phyloP scores from a whole-genome alignment of 1,140 invertebrate species.

The Drosophila suzukii region DNA sequence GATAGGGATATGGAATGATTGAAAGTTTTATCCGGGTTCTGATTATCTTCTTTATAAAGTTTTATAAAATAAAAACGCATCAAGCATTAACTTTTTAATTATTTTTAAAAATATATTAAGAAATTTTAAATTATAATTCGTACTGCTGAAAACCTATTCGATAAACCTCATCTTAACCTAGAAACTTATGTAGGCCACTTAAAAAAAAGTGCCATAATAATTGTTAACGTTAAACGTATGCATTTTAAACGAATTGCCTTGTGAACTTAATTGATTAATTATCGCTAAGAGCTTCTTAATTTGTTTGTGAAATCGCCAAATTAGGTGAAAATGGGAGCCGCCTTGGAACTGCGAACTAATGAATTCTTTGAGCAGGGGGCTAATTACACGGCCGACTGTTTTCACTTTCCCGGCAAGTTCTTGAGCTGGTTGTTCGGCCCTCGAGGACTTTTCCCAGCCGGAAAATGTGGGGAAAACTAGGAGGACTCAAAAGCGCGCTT shows the following conservation, averaged over 20 bases:
- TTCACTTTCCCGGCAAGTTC: constrained; percentile 1
- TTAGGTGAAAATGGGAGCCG: constrained; percentile 8
- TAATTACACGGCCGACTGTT: constrained; percentile 26
- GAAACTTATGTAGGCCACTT: no score
- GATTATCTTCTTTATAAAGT: background rate
- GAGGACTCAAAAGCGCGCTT: constrained; percentile 32
- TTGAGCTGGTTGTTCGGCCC: constrained; percentile 2
- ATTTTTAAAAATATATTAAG: no score
- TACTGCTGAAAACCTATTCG: no score
- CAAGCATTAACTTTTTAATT: no score
- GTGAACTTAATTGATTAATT: background rate
- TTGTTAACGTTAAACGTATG: no score
- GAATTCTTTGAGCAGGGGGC: constrained; percentile 18
- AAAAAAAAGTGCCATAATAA: no score
- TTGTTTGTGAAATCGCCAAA: constrained; percentile 5
- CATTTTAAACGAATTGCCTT: background rate
- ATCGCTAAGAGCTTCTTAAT: background rate
- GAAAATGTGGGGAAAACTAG: constrained; percentile 18
- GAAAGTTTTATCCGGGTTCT: background rate
- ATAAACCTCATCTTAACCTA: no score
- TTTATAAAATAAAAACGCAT: no score
- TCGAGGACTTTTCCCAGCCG: constrained; percentile 5
- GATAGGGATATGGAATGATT: background rate
- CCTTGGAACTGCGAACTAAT: constrained; percentile 16
- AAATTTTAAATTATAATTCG: no score